phyloP scores from a whole-genome alignment of 1,140 invertebrate genomes.

The Zaprionus gabonicus region DNA sequence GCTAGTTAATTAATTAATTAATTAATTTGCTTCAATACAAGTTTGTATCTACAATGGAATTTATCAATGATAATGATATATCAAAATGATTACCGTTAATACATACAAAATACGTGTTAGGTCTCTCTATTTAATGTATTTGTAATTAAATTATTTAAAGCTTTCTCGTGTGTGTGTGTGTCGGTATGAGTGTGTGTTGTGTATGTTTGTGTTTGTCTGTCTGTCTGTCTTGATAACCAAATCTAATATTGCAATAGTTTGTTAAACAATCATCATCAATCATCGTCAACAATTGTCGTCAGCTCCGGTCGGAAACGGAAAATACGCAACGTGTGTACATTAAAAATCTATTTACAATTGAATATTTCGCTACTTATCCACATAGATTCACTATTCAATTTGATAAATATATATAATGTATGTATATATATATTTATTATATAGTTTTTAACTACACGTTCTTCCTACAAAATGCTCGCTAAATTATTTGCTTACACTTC shows the following conservation, averaged over 20 bases:
- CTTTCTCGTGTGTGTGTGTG: constrained; percentile 54
- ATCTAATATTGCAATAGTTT: constrained; percentile 29
- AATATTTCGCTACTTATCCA: constrained; percentile 75
- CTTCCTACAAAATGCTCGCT: constrained; percentile 63
- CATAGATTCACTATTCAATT: constrained; percentile 63
- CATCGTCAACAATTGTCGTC: constrained; percentile 19
- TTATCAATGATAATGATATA: constrained; percentile 69
- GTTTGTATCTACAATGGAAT: constrained; percentile 77
- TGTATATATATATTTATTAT: constrained; percentile 36
- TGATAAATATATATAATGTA: constrained; percentile 46
- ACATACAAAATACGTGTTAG: constrained; percentile 12
- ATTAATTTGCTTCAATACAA: constrained; percentile 59
- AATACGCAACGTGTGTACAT: constrained; percentile 46
- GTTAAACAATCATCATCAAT: constrained; percentile 12
- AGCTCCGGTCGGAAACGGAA: constrained; percentile 37
- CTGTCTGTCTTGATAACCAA: constrained; percentile 37
- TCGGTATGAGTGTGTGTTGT: constrained; percentile 50
- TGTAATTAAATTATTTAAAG: constrained; percentile 84
- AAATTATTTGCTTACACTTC: constrained; percentile 51
- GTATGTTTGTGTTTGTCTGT: constrained; percentile 49
- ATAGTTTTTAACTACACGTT: constrained; percentile 65
- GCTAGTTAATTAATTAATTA: constrained; percentile 61
- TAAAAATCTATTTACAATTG: constrained; percentile 74
- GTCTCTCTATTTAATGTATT: constrained; percentile 44
- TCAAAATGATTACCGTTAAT: constrained; percentile 72